phyloP scores from a whole-genome alignment of 2,888 invertebrate genomes.

The Acheta domesticus region DNA sequence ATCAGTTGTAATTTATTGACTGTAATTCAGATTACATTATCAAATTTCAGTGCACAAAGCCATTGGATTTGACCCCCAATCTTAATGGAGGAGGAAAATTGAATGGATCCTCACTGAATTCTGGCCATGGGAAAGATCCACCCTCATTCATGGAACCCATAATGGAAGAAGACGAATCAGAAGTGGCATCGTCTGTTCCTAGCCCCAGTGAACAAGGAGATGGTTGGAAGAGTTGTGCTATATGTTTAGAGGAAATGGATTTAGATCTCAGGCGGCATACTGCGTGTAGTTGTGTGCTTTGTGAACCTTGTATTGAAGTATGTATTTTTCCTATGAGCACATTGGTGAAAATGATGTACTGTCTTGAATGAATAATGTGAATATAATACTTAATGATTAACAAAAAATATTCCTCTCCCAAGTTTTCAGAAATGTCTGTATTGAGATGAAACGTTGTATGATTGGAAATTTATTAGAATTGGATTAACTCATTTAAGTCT shows the following conservation, averaged over 20 bases:
- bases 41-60: constrained; percentile 4
- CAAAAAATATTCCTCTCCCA: too few species aligned
- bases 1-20: too few species aligned
- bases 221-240: constrained; percentile 50
- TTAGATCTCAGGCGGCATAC: constrained; percentile 55
- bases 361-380: too few species aligned
- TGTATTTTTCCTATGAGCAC: constrained; percentile 34
- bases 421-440: too few species aligned
- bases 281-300: constrained; percentile 56
- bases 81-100: not conserved
- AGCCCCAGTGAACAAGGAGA: constrained; percentile 42
- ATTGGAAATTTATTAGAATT: too few species aligned
- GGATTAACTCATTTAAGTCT: too few species aligned
- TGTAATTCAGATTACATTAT: not conserved
- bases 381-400: too few species aligned
- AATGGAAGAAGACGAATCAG: constrained; percentile 29
- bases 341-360: too few species aligned
- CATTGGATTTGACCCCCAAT: constrained; percentile 18
- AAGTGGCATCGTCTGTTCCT: constrained; percentile 25
- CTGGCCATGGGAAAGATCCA: constrained; percentile 26
- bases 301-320: constrained; percentile 58
- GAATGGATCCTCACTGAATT: not conserved
- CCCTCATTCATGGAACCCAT: constrained; percentile 25
- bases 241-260: constrained; percentile 59
- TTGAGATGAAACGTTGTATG: too few species aligned